phyloP scores from a whole-genome alignment of 2,797 vertebrate species.

The Sandelia bainsii region DNA sequence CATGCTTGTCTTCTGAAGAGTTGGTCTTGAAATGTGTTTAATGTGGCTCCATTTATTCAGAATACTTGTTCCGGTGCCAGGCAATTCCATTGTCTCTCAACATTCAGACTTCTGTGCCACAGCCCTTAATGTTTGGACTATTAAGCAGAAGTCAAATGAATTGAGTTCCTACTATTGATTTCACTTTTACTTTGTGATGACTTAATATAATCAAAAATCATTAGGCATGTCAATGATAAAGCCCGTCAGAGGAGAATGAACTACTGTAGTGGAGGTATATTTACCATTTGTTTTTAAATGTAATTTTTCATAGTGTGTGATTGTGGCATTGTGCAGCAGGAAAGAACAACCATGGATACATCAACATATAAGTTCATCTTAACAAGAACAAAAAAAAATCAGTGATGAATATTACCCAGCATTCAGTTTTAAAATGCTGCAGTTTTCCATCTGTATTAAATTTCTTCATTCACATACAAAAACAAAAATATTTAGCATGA shows the following conservation, averaged over 20 bases:
- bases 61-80: slow-evolving; percentile 2
- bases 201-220: slow-evolving; percentile 4
- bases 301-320: neutral
- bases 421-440: neutral
- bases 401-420: neutral
- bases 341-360: neutral
- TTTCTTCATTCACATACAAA: neutral
- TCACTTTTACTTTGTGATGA: slow-evolving; percentile 8
- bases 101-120: neutral
- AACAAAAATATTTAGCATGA: neutral
- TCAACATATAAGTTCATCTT: too few species aligned
- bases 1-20: slow-evolving; percentile 20
- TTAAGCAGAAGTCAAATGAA: slow-evolving; percentile 14
- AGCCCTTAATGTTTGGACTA: slow-evolving; percentile 1
- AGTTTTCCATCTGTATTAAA: neutral
- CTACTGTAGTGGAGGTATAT: too few species aligned
- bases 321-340: neutral
- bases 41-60: slow-evolving; percentile 15
- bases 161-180: slow-evolving; percentile 20
- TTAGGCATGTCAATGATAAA: neutral
- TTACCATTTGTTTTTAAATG: neutral
- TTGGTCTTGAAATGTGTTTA: slow-evolving; percentile 22
- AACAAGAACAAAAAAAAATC: neutral
- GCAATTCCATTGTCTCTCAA: slow-evolving; percentile 10
- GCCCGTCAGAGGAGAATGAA: neutral